Evolutionary conservation across 2,888 invertebrate species (phyloP).

Genomic region (Troides oblongomaculatus): DNA sequence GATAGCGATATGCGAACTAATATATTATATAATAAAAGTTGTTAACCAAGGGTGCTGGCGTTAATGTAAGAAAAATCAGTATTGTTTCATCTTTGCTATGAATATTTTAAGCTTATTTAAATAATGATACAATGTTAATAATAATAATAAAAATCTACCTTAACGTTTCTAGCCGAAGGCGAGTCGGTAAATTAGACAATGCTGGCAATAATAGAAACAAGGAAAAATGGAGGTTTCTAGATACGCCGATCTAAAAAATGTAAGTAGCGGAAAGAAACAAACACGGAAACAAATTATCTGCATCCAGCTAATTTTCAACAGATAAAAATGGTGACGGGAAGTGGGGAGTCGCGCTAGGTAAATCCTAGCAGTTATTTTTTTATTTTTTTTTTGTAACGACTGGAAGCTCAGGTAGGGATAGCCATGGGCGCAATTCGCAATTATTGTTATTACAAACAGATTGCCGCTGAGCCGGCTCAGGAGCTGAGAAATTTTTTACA

Average conservation of each 20-base stretch:
- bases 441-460: slow-evolving; percentile 79
- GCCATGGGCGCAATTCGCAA: slow-evolving; percentile 71
- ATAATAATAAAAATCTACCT: no score
- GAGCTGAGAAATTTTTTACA: slow-evolving; percentile 58
- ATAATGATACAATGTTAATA: no score
- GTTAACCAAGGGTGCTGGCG: no score
- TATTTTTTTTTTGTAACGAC: slow-evolving; percentile 47
- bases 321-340: slow-evolving; percentile 58
- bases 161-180: no score
- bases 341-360: slow-evolving; percentile 47
- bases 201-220: background rate
- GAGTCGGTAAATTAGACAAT: background rate
- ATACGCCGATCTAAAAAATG: slow-evolving; percentile 64
- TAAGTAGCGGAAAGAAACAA: slow-evolving; percentile 51
- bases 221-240: slow-evolving; percentile 40
- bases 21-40: no score
- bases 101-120: no score
- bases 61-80: no score
- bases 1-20: no score
- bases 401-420: slow-evolving; percentile 46
- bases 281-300: slow-evolving; percentile 70
- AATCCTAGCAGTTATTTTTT: slow-evolving; percentile 63
- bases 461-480: slow-evolving; percentile 71
- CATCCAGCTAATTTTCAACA: slow-evolving; percentile 72
- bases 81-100: no score